These are phyloP conservation scores for Tenthredo livida DNA, from an alignment of 2,888 invertebrate genomes.

Conservation along the genomic window DNA sequence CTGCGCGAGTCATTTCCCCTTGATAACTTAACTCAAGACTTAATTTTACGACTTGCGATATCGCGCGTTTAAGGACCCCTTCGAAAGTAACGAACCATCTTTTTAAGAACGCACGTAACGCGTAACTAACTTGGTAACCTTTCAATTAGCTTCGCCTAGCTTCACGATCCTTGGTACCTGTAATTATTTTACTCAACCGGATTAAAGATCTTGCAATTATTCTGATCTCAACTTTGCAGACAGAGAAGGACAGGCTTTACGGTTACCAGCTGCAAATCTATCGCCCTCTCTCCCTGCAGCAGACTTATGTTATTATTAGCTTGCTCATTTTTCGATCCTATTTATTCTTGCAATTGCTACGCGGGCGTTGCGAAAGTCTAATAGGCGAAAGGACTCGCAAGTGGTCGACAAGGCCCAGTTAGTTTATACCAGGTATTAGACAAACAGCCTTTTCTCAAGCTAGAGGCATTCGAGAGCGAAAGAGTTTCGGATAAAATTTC, in stretches of 20 bases:
- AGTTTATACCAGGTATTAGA: neutral
- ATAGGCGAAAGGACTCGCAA: slow-evolving; percentile 48
- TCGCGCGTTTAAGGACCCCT: slow-evolving; percentile 44
- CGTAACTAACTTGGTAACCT: slow-evolving; percentile 51
- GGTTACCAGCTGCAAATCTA: slow-evolving; percentile 2
- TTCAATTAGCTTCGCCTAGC: slow-evolving; percentile 42
- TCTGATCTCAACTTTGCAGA: slow-evolving; percentile 8
- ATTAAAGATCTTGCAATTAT: slow-evolving; percentile 52
- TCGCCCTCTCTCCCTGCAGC: neutral
- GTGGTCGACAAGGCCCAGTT: slow-evolving; percentile 46
- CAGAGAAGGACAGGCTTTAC: neutral
- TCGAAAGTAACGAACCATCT: slow-evolving; percentile 47
- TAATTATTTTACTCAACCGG: slow-evolving; percentile 43
- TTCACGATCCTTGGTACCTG: slow-evolving; percentile 4
- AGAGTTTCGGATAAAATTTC: neutral
- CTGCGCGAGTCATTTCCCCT: slow-evolving; percentile 29
- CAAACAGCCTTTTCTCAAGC: neutral
- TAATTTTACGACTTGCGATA: slow-evolving; percentile 48
- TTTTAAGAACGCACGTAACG: slow-evolving; percentile 52
- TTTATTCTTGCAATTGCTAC: slow-evolving; percentile 28
- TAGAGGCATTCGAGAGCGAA: neutral
- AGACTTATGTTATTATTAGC: neutral
- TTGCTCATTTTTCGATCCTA: neutral
- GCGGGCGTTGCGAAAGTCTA: slow-evolving; percentile 29
- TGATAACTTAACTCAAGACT: slow-evolving; percentile 45